Evolutionary conservation across 2,113 vertebrate genomes (phyloP).

Genomic region (Ameiurus melas): DNA sequence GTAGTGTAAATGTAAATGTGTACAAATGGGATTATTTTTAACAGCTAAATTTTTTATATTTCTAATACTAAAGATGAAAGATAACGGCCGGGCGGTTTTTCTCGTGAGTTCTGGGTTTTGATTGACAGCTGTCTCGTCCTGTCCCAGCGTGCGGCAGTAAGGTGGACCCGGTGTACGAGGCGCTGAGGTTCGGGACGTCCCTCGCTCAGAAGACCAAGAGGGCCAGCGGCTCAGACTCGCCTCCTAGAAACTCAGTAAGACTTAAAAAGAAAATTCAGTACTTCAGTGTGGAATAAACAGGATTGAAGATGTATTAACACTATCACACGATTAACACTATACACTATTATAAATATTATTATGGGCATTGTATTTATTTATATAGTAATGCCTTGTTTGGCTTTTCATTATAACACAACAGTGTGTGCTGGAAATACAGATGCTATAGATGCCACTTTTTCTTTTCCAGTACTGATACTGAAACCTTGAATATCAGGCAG

Average conservation of each 20-base stretch:
- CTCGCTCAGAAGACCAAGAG: conserved; percentile 94
- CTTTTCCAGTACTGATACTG: background rate
- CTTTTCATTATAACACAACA: background rate
- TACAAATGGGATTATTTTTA: background rate
- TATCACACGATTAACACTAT: too few relatives aligned
- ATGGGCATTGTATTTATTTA: background rate
- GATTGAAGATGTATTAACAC: too few relatives aligned
- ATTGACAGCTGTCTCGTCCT: conserved; percentile 39
- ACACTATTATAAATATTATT: too few relatives aligned
- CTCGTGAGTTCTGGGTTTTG: background rate
- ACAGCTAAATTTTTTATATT: too few relatives aligned
- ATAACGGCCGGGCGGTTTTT: background rate
- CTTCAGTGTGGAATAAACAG: too few relatives aligned
- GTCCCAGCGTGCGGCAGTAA: conserved; percentile 92
- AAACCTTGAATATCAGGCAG: too few relatives aligned
- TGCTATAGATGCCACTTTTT: too few relatives aligned
- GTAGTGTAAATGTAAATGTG: background rate
- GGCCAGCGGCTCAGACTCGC: conserved; percentile 87
- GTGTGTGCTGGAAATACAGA: background rate
- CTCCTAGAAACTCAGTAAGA: conserved; percentile 89
- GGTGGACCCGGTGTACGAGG: conserved; percentile 96
- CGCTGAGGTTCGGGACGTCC: conserved; percentile 94
- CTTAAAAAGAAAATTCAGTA: background rate
- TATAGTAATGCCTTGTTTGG: background rate
- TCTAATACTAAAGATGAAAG: background rate